A percentile compares a stretch with the other conserved stretches of the same genome.
These are phyloP conservation scores for Himalopsyche tibetana DNA, from an alignment of 2,888 invertebrate genomes.

Conservation along the genomic window DNA sequence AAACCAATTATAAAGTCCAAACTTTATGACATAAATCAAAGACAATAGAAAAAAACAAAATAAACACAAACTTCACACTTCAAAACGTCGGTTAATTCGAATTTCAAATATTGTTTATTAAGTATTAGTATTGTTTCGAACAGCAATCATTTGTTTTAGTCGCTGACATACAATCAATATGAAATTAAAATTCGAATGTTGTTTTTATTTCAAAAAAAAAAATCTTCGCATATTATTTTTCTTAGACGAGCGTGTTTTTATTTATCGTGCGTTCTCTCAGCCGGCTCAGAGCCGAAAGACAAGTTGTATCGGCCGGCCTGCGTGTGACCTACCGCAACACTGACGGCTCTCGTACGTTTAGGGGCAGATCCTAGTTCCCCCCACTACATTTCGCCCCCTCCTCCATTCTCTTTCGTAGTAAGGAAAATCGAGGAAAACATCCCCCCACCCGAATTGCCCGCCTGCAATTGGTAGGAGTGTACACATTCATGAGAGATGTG, in stretches of 20 bases:
- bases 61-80: conserved; percentile 42
- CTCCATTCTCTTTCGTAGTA: conserved; percentile 56
- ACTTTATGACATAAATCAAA: not conserved
- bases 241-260: conserved; percentile 18
- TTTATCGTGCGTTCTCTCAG: conserved; percentile 70
- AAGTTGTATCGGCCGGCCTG: conserved; percentile 70
- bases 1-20: conserved; percentile 2
- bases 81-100: conserved; percentile 6
- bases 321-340: conserved; percentile 82
- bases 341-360: conserved; percentile 71
- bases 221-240: conserved; percentile 31
- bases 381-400: conserved; percentile 48
- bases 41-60: conserved; percentile 32
- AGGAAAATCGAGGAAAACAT: conserved; percentile 54
- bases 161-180: not conserved
- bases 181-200: not conserved
- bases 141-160: not conserved
- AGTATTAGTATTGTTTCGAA: not conserved
- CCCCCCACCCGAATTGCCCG: conserved; percentile 49
- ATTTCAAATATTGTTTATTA: not conserved
- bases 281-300: conserved; percentile 69
- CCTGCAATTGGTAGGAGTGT: conserved; percentile 59
- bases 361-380: conserved; percentile 69
- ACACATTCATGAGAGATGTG: conserved; percentile 48
- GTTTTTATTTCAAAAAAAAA: not conserved